Evolutionary conservation across 1,140 invertebrate species (phyloP), one percentile per base, ranked within the genome.

Genomic region (Drepana arcuata): DNA sequence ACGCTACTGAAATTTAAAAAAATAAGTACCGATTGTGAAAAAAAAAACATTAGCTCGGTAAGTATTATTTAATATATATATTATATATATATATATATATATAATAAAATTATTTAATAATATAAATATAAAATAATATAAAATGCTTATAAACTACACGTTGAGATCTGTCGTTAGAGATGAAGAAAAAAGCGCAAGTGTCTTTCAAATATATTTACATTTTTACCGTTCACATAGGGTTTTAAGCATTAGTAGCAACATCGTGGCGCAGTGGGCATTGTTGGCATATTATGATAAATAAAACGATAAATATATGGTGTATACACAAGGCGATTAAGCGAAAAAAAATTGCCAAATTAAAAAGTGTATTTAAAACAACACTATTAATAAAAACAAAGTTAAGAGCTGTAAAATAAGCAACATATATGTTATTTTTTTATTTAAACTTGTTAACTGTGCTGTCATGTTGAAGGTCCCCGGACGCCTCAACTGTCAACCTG

Each of bases 1-100:
- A 88, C 86, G 37, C 83, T 86, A 51, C 82, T 84, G 71, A 34
- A n/a, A n/a, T n/a, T n/a, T n/a, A 49, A 64, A 44, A 23, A 28
- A 36, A 48, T 21, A 43, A n/a, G n/a, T 1, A 16, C 32, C 12
- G 11, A 31, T 35, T 26, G 26, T 33, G 10, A 26, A 26, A n/a
- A n/a, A n/a, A n/a, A n/a, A n/a, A n/a, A n/a, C n/a, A n/a, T n/a
- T n/a, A n/a, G n/a, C n/a, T n/a, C n/a, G n/a, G n/a, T n/a, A n/a
- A n/a, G n/a, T n/a, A n/a, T n/a, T n/a, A n/a, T n/a, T n/a, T n/a
- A n/a, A n/a, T n/a, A n/a, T n/a, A n/a, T n/a, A n/a, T n/a, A n/a
- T n/a, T n/a, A n/a, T n/a, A n/a, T n/a, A n/a, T n/a, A n/a, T n/a
- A n/a, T 5, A 21, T 21, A 21, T 9, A 21, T 4, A 21, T 21